These are phyloP conservation scores for Tamandua tetradactyla DNA, from an alignment of 2,797 vertebrate species.

Conservation along the genomic window DNA sequence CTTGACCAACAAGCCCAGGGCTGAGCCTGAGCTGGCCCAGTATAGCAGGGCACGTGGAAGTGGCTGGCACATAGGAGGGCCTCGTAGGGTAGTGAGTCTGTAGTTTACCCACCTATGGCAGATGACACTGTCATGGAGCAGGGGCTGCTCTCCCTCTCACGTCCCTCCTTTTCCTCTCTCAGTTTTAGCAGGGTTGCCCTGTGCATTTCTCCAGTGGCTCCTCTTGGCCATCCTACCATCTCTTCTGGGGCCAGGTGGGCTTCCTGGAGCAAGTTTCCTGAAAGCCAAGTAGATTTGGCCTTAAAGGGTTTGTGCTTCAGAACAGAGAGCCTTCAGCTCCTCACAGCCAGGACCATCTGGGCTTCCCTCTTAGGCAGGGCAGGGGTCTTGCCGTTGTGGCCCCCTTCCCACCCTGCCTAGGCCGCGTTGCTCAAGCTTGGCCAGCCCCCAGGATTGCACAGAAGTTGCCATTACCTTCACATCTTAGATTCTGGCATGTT, in stretches of 20 bases:
- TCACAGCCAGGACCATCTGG: too few relatives aligned
- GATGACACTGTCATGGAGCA: neutral
- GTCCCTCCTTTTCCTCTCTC: neutral
- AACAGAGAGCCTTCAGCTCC: neutral
- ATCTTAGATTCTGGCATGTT: slow-evolving; percentile 27
- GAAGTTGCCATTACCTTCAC: neutral
- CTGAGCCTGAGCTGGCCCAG: neutral
- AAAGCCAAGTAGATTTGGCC: neutral
- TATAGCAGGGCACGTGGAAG: neutral
- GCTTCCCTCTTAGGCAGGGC: neutral
- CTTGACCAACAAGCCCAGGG: neutral
- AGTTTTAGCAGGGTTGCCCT: neutral
- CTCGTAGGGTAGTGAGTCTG: neutral
- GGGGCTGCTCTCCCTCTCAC: neutral
- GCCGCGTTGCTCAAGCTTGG: neutral
- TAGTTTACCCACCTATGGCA: neutral
- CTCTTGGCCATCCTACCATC: neutral
- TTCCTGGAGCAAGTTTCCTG: neutral
- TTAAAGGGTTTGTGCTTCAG: neutral
- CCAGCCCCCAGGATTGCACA: neutral
- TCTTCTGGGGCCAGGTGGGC: neutral
- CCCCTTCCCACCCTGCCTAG: neutral
- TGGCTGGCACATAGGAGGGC: neutral
- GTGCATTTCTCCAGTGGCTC: neutral
- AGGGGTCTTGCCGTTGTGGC: neutral